Evolutionary conservation across 2,888 invertebrate species (phyloP).

Genomic region (Ochlodes sylvanus): DNA sequence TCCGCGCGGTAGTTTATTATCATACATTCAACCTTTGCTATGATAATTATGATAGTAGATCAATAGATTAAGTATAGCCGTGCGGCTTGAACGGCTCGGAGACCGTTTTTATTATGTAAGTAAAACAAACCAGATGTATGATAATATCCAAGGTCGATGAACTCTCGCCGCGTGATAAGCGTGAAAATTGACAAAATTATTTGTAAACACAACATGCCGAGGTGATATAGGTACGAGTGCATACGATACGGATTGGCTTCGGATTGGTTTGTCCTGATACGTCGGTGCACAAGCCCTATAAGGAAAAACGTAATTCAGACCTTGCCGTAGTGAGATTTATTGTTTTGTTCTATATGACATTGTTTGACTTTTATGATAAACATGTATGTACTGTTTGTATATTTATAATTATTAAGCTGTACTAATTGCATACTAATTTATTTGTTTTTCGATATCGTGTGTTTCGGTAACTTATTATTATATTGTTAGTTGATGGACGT

Average conservation of each 20-base stretch:
- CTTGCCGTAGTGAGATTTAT: slow-evolving; percentile 12
- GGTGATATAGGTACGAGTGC: not conserved
- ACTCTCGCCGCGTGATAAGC: slow-evolving; percentile 41
- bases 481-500: too few species aligned
- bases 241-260: not conserved
- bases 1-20: slow-evolving; percentile 23
- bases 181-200: slow-evolving; percentile 30
- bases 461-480: too few species aligned
- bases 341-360: slow-evolving; percentile 20
- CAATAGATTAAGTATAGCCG: slow-evolving; percentile 41
- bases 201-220: slow-evolving; percentile 28
- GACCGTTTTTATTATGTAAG: slow-evolving; percentile 42
- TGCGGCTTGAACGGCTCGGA: slow-evolving; percentile 41
- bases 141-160: slow-evolving; percentile 46
- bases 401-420: too few species aligned
- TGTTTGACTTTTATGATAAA: slow-evolving; percentile 10
- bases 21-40: slow-evolving; percentile 32
- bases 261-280: not conserved
- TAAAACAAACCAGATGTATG: slow-evolving; percentile 46
- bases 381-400: not conserved
- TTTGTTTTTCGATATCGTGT: too few species aligned
- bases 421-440: too few species aligned
- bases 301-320: slow-evolving; percentile 26
- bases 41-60: slow-evolving; percentile 44
- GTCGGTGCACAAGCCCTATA: slow-evolving; percentile 9